A percentile compares a stretch with the other conserved stretches of the same genome.
These are phyloP conservation scores for Gopherus flavomarginatus DNA, from an alignment of 2,113 vertebrate species.

Conservation along the genomic window DNA sequence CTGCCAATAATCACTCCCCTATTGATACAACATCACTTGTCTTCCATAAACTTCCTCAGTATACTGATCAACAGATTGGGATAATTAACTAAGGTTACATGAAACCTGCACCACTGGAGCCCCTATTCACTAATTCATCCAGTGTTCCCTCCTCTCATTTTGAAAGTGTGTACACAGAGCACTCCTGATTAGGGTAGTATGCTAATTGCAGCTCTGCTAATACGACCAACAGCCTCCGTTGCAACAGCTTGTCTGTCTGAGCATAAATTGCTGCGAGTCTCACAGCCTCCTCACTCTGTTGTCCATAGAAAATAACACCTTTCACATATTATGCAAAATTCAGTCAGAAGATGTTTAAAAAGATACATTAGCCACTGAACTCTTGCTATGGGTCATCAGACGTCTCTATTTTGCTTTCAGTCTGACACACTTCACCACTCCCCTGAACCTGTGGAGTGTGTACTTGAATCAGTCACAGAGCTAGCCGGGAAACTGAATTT, in stretches of 20 bases:
- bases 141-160: not conserved
- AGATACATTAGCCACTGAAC: not conserved
- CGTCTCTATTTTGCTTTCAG: not conserved
- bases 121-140: constrained; percentile 13
- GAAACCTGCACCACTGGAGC: constrained; percentile 23
- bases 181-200: not conserved
- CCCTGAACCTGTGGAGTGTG: not conserved
- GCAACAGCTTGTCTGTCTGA: not conserved
- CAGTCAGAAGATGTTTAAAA: not conserved
- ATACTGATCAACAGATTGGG: constrained; percentile 10
- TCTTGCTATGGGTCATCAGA: not conserved
- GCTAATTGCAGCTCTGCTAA: not conserved
- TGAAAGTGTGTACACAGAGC: not conserved
- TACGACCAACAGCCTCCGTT: not conserved
- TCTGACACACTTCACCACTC: not conserved
- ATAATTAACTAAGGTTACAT: constrained; percentile 50
- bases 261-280: not conserved
- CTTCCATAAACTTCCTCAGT: constrained; percentile 34
- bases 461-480: not conserved
- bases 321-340: not conserved
- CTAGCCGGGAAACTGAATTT: not conserved
- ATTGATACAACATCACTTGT: constrained; percentile 56
- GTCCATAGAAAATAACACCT: not conserved
- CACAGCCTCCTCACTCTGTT: not conserved
- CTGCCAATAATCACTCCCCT: constrained; percentile 72